These are phyloP conservation scores for Steatornis caripensis DNA, from an alignment of 2,113 vertebrate species.

Conservation along the genomic window DNA sequence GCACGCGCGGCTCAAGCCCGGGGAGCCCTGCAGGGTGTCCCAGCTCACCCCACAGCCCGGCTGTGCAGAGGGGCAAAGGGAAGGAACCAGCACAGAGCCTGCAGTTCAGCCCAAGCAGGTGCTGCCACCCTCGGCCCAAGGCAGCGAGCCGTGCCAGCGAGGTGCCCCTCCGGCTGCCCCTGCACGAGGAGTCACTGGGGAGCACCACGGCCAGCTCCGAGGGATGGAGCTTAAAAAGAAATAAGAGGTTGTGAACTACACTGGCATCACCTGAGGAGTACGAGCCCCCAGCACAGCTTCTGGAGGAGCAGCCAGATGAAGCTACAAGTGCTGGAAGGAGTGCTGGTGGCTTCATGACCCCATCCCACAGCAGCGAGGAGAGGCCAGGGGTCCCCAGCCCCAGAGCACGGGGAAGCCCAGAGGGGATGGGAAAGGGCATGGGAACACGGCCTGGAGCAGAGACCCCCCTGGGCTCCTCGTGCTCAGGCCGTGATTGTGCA, in stretches of 20 bases:
- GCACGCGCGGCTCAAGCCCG: accelerated
- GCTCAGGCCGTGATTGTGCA: not conserved
- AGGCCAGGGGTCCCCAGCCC: not conserved
- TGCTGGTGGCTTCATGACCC: not conserved
- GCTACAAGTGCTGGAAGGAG: not conserved
- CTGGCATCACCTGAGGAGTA: not conserved
- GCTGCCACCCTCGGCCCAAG: not conserved
- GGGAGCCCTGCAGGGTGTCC: not conserved
- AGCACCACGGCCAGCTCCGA: not conserved
- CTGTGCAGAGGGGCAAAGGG: not conserved
- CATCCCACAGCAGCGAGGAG: not conserved
- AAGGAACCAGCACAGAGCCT: not conserved
- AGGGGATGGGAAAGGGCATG: not conserved
- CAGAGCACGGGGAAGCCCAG: not conserved
- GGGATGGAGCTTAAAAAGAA: not conserved
- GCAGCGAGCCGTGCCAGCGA: accelerated
- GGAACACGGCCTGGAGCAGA: not conserved
- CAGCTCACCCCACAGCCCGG: not conserved
- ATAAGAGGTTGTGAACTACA: not conserved
- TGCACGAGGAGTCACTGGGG: not conserved
- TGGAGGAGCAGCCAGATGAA: not conserved
- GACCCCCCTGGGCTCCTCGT: accelerated
- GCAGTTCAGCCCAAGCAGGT: too few relatives aligned
- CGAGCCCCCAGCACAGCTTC: not conserved
- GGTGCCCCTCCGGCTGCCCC: not conserved